These are phyloP conservation scores for Drosophila guanche DNA, from an alignment of 1,140 invertebrate genomes.

Conservation along the genomic window DNA sequence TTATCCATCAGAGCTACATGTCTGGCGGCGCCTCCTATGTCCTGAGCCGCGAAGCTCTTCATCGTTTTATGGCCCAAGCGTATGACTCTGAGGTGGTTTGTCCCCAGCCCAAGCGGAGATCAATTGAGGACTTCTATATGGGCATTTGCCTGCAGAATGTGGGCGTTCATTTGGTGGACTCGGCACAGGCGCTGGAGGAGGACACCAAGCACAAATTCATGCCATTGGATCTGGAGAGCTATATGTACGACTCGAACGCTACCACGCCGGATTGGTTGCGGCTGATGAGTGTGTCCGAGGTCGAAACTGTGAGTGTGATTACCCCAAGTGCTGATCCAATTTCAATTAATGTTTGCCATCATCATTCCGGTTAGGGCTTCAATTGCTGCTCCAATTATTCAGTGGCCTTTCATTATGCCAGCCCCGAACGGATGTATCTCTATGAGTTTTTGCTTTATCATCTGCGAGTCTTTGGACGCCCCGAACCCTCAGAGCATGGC, in stretches of 20 bases:
- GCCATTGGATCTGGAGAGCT: slow-evolving; percentile 86
- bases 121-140: slow-evolving; percentile 97
- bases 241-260: slow-evolving; percentile 34
- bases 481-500: neutral
- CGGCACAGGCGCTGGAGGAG: slow-evolving; percentile 24
- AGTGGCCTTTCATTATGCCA: slow-evolving; percentile 64
- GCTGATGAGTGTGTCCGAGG: slow-evolving; percentile 40
- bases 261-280: slow-evolving; percentile 58
- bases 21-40: slow-evolving; percentile 97
- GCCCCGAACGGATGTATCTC: slow-evolving; percentile 58
- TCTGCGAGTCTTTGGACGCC: slow-evolving; percentile 32
- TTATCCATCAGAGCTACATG: slow-evolving; percentile 91
- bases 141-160: slow-evolving; percentile 95
- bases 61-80: slow-evolving; percentile 89
- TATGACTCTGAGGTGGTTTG: slow-evolving; percentile 89
- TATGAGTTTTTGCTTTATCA: slow-evolving; percentile 68
- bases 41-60: slow-evolving; percentile 90
- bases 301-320: slow-evolving; percentile 39
- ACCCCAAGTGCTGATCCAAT: neutral
- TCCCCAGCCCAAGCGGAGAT: slow-evolving; percentile 86
- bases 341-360: neutral
- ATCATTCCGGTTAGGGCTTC: slow-evolving; percentile 32
- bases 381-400: slow-evolving; percentile 66
- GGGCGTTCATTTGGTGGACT: slow-evolving; percentile 87
- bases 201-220: slow-evolving; percentile 56